phyloP scores from a whole-genome alignment of 2,888 invertebrate species.

The Cephonodes hylas region DNA sequence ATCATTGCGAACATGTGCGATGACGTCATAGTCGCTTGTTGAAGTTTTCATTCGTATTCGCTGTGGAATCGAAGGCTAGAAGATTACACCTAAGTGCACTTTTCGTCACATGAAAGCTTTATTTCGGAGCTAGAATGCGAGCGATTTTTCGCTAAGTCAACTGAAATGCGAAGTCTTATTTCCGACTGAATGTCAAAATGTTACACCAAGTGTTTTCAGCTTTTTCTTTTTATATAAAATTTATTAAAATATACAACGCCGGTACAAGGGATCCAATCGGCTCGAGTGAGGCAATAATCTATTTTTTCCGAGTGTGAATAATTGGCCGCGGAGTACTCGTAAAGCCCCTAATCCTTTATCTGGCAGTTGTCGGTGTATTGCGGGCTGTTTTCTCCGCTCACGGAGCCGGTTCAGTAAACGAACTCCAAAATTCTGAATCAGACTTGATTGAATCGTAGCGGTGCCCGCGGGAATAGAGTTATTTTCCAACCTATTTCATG shows the following conservation, averaged over 20 bases:
- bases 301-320: background rate
- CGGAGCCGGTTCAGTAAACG: conserved; percentile 62
- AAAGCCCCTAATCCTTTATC: conserved; percentile 13
- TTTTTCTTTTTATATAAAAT: background rate
- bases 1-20: background rate
- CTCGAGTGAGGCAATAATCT: background rate
- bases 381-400: background rate
- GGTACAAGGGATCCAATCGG: background rate
- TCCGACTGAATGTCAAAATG: conserved; percentile 16
- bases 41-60: conserved; percentile 13
- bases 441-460: conserved; percentile 76
- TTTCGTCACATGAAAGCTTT: conserved; percentile 28
- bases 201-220: background rate
- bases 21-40: conserved; percentile 7
- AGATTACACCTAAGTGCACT: conserved; percentile 33
- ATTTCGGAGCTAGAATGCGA: conserved; percentile 26
- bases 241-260: background rate
- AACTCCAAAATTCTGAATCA: conserved; percentile 78
- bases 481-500: conserved; percentile 78
- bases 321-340: conserved; percentile 1
- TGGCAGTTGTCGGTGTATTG: conserved; percentile 1
- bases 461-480: conserved; percentile 73
- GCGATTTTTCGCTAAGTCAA: conserved; percentile 25
- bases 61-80: conserved; percentile 19
- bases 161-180: conserved; percentile 23